Base-by-base conservation (phyloP, 2,888 invertebrate species). In the Harmothoe impar region DNA sequence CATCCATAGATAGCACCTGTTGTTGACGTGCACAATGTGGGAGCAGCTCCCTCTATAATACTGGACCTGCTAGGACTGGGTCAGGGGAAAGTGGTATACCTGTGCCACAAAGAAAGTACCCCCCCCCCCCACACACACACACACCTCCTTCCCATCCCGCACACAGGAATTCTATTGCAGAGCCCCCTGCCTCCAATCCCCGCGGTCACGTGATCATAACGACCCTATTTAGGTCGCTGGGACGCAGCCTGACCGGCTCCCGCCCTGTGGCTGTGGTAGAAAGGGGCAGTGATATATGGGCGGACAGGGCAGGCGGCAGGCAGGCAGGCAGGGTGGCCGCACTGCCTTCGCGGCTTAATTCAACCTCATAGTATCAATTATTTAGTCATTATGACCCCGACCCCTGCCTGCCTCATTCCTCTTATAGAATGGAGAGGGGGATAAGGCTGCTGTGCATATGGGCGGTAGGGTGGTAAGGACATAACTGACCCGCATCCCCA, bases 371-470 rank as follows among this genome's bases (percentile, higher is more conserved):
- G 62, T 62, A 62, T 72, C 72, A 72, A 72, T 72, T 72, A 72
- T 72, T 72, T 72, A 72, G 31, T 29, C 72, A 72, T 29, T 72
- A 72, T 72, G 72, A 72, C 72, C 72, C 72, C 31, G 72, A 62
- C 62, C 62, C 62, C 62, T 62, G 20, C 62, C 62, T 62, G 20
- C 7, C 62, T 62, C 62, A n/a, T 62, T 62, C 62, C 62, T 62
- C 62, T 62, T 62, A 20, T 62, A 62, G 43, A 43, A 43, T 43
- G 43, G 10, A 43, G 43, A 62, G 62, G 62, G n/a, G 62, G 23
- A 20, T 62, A n/a, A n/a, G 20, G 62, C 62, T n/a, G 43, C 62
- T 62, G 62, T n/a, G 62, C 62, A 62, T 62, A 62, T 62, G 62
- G 62, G 23, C 62, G 7, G 62, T n/a, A 15, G 3, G 0, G 23